Conservation (phyloP, 2,797 vertebrate genomes). For the Pipistrellus pipistrellus region DNA sequence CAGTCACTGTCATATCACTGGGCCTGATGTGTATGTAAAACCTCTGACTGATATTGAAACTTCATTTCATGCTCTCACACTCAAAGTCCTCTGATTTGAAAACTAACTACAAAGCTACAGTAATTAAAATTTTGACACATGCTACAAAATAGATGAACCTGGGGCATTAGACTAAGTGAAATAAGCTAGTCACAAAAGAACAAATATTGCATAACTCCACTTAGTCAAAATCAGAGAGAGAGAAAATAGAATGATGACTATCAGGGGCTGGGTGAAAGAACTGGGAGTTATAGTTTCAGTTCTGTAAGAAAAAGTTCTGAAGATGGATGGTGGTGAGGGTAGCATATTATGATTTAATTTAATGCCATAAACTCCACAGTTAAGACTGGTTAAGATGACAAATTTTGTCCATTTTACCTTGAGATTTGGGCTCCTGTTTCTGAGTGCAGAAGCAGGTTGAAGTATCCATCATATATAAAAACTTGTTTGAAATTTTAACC, state of each 20-base stretch:
- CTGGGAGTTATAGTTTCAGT: neutral
- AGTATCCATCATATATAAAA: no score
- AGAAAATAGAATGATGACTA: neutral
- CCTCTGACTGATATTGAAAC: neutral
- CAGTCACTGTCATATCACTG: neutral
- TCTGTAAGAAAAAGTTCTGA: neutral
- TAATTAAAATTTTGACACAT: neutral
- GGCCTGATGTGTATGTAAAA: neutral
- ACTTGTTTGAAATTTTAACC: no score
- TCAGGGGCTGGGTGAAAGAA: neutral
- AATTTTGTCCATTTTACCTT: neutral
- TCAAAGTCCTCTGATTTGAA: neutral
- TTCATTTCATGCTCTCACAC: neutral
- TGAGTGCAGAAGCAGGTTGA: neutral
- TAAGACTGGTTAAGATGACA: neutral
- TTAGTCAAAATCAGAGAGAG: neutral
- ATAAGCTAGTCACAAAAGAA: neutral
- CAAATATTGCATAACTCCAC: neutral
- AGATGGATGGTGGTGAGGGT: neutral
- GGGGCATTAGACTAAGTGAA: neutral
- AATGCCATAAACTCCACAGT: neutral
- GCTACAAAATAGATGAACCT: neutral
- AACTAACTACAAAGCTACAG: neutral
- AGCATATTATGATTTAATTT: neutral
- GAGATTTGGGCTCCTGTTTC: neutral